These are phyloP conservation scores for Brachypalpus laphriformis DNA, from an alignment of 2,888 invertebrate genomes.

Conservation along the genomic window DNA sequence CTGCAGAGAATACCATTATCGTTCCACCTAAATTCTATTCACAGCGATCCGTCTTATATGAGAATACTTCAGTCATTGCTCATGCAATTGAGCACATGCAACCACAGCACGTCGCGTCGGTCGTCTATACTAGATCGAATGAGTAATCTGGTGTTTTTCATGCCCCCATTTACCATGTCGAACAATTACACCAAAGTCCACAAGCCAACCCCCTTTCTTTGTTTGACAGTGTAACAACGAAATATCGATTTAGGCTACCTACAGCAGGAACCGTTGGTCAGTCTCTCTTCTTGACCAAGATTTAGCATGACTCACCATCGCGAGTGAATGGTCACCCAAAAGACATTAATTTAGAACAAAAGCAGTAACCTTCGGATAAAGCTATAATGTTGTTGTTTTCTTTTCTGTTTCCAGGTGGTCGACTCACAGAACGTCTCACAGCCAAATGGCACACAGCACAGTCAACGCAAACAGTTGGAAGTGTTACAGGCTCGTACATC, in stretches of 20 bases:
- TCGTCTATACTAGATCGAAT: conserved; percentile 36
- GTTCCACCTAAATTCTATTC: conserved; percentile 53
- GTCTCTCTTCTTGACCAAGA: conserved; percentile 54
- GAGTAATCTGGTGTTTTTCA: conserved; percentile 63
- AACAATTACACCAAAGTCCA: conserved; percentile 29
- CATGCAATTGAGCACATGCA: conserved; percentile 52
- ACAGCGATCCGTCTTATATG: conserved; percentile 30
- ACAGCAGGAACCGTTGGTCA: conserved; percentile 47
- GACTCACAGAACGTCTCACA: conserved; percentile 83
- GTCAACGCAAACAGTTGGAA: conserved; percentile 85
- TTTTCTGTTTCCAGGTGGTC: conserved; percentile 80
- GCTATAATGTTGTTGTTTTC: conserved; percentile 10
- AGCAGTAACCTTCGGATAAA: conserved; percentile 24
- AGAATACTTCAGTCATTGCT: conserved; percentile 64
- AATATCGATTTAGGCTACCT: conserved; percentile 46
- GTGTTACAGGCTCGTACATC: conserved; percentile 88
- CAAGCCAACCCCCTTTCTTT: conserved; percentile 33
- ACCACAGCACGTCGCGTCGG: conserved; percentile 24
- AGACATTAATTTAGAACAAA: conserved; percentile 51
- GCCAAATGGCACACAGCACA: conserved; percentile 82
- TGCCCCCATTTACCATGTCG: conserved; percentile 65
- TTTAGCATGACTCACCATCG: conserved; percentile 52
- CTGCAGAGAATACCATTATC: not conserved
- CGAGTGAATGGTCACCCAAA: conserved; percentile 57
- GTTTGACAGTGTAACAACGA: conserved; percentile 58